Conservation (phyloP, 1,140 invertebrate species). For the Scylla paramamosain region DNA sequence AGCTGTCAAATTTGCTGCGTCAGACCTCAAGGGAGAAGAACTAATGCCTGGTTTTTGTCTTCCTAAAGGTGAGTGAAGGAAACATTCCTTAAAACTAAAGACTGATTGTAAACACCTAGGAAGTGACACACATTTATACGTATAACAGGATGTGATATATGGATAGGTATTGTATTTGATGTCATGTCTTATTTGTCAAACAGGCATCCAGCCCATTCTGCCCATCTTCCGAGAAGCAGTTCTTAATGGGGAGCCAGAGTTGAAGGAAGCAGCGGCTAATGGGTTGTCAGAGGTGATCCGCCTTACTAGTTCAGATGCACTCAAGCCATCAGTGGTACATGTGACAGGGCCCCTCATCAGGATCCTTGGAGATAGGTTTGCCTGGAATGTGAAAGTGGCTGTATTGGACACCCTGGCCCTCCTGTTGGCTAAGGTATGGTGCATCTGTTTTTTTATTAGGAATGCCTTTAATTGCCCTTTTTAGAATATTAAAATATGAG, state of each 20-base stretch:
- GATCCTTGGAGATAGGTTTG: slow-evolving; percentile 97
- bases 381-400: slow-evolving; percentile 95
- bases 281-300: slow-evolving; percentile 96
- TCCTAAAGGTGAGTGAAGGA: slow-evolving; percentile 84
- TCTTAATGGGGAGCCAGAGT: slow-evolving; percentile 94
- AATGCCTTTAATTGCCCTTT: background rate
- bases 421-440: slow-evolving; percentile 90
- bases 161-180: too few species aligned
- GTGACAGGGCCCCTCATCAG: slow-evolving; percentile 98
- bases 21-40: slow-evolving; percentile 90
- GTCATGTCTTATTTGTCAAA: background rate
- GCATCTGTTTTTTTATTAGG: background rate
- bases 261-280: slow-evolving; percentile 97
- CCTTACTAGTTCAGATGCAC: slow-evolving; percentile 89
- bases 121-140: too few species aligned
- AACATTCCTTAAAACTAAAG: too few species aligned
- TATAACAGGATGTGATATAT: too few species aligned
- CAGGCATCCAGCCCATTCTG: slow-evolving; percentile 94
- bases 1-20: slow-evolving; percentile 93
- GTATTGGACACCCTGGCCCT: slow-evolving; percentile 96
- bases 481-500: background rate
- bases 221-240: slow-evolving; percentile 98
- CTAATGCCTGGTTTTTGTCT: slow-evolving; percentile 96
- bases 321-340: slow-evolving; percentile 97
- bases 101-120: too few species aligned